Evolutionary conservation across 2,888 invertebrate genomes (phyloP).

Genomic region (Sicus ferrugineus): DNA sequence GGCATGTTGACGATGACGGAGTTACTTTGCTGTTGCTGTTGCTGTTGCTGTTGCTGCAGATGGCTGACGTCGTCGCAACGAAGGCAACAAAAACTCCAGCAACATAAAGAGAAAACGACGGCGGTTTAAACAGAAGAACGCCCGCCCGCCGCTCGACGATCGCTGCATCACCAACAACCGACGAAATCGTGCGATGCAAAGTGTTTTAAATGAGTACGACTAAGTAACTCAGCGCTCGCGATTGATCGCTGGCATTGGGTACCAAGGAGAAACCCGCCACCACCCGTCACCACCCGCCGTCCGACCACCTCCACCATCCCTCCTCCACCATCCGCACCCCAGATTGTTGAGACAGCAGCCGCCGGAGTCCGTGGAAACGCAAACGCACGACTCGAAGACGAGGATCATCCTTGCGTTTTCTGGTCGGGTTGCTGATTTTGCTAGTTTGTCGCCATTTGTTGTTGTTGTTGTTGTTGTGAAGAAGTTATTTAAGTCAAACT

Average conservation of each 20-base stretch:
- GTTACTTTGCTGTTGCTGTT: constrained; percentile 4
- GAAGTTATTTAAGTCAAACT: constrained; percentile 16
- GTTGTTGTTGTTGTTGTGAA: constrained; percentile 12
- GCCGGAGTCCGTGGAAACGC: not conserved
- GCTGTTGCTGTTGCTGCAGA: not conserved
- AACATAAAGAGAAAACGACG: constrained; percentile 16
- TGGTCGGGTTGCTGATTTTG: not conserved
- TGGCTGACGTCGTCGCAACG: not conserved
- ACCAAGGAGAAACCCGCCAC: not conserved
- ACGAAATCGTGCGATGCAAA: constrained; percentile 27
- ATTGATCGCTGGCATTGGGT: constrained; percentile 8
- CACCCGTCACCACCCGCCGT: no score
- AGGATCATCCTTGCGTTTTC: not conserved
- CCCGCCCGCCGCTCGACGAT: constrained; percentile 1
- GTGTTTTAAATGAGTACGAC: constrained; percentile 27
- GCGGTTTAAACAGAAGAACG: constrained; percentile 1
- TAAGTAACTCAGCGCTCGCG: constrained; percentile 10
- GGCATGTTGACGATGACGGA: constrained; percentile 27
- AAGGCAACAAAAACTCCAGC: constrained; percentile 4
- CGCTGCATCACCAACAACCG: not conserved
- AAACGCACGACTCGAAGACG: not conserved
- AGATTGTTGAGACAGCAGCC: no score
- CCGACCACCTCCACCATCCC: no score
- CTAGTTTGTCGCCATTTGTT: no score
- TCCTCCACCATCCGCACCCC: no score